Conservation (phyloP, 2,113 vertebrate species). For the Callochromis pleurospilus region DNA sequence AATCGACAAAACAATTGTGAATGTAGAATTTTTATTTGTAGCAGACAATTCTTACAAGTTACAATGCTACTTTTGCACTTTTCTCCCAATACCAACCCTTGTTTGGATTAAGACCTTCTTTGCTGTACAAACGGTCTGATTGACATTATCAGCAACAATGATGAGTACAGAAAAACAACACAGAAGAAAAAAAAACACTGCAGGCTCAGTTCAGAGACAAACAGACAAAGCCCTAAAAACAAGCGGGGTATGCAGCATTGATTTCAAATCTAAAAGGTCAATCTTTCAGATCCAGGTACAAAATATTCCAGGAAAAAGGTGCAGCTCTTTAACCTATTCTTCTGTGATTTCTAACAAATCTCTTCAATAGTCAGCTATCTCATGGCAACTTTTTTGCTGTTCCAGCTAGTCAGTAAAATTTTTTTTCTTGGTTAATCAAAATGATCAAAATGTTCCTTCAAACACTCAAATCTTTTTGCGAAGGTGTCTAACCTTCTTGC, state of each 20-base stretch:
- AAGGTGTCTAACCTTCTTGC: neutral
- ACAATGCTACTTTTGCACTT: neutral
- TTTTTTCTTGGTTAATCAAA: rapidly evolving
- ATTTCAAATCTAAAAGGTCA: neutral
- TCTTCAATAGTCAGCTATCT: neutral
- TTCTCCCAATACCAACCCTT: neutral
- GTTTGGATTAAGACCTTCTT: neutral
- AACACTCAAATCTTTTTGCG: neutral
- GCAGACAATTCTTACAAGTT: neutral
- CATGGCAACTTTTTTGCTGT: neutral
- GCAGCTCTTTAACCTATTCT: neutral
- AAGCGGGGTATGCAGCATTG: neutral
- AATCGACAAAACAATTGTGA: neutral
- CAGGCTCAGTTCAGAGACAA: neutral
- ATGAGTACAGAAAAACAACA: neutral
- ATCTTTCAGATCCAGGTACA: neutral
- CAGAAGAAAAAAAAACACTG: neutral
- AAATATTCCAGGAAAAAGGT: neutral
- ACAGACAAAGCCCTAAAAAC: neutral
- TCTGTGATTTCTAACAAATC: neutral
- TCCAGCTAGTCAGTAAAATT: rapidly evolving
- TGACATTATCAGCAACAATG: neutral
- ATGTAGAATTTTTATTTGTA: neutral
- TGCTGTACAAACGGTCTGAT: neutral
- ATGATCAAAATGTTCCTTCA: neutral